Base-by-base conservation (phyloP, 2,888 invertebrate species). In the Scaptomyza polygonia region DNA sequence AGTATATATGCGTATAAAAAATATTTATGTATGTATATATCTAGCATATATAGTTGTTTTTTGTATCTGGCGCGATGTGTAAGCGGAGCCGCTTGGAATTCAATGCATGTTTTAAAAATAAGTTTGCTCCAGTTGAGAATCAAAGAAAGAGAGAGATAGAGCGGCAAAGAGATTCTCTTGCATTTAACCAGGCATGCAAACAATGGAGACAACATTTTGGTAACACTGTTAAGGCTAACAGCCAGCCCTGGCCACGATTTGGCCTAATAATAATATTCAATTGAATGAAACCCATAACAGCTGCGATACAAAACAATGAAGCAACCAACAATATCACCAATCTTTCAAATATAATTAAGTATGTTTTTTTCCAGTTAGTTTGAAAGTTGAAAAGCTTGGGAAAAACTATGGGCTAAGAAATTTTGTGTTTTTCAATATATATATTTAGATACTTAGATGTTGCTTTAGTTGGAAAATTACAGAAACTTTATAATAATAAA, bases 51-150 rank as follows among this genome's bases (percentile, higher is more conserved):
- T n/a, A n/a, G n/a, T n/a, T n/a, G n/a, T n/a, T n/a, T n/a, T n/a
- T n/a, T 44, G 18, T 42, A 21, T 53, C 12, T 27, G 9, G 25
- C 25, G 57, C 59, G 67, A 39, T 39, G 67, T 82, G 82, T 83
- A 83, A 83, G 77, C 84, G 82, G 82, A 83, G 88, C 88, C 88
- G 86, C 86, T 83, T 83, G 82, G 82, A 83, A 83, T 88, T 88
- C 71, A 83, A 83, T 83, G 82, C 88, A 83, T 77, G 86, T 87
- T 70, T 76, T 86, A 83, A 77, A 83, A 83, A 83, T 83, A 83
- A 77, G 69, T 83, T 77, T 81, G 82, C 84, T 83, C 82, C 82
- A 83, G 82, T 83, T 81, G 78, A 81, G 44, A 55, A 51, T 25
- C 2, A 36, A 7, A 36, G 8, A 39, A 0, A 16, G 16, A 5